phyloP scores from a whole-genome alignment of 2,888 invertebrate genomes.

The Troides aeacus region DNA sequence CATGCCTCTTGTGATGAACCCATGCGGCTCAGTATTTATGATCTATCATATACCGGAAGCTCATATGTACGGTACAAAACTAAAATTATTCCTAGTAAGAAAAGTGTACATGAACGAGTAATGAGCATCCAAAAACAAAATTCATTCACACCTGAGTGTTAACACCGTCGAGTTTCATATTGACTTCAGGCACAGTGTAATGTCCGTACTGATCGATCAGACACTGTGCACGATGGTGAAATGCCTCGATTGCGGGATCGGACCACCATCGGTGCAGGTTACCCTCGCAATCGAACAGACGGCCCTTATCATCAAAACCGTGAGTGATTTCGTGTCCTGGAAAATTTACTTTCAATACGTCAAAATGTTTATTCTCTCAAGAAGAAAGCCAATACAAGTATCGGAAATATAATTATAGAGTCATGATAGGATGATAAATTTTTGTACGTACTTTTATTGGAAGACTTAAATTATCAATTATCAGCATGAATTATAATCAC shows the following conservation, averaged over 20 bases:
- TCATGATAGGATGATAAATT: no score
- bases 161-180: conserved; percentile 86
- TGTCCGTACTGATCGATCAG: conserved; percentile 92
- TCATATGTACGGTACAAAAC: no score
- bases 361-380: neutral
- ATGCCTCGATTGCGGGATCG: conserved; percentile 85
- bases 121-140: neutral
- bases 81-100: no score
- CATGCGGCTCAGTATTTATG: no score
- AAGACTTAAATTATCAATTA: no score
- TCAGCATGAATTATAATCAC: no score
- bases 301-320: conserved; percentile 94
- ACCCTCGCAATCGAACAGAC: conserved; percentile 96
- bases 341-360: neutral
- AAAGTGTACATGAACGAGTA: no score
- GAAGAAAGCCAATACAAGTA: neutral
- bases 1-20: no score
- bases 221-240: conserved; percentile 88
- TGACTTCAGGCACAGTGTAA: conserved; percentile 89
- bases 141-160: conserved; percentile 83
- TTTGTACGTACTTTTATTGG: no score
- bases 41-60: no score
- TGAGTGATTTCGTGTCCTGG: conserved; percentile 93
- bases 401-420: no score
- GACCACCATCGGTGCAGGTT: conserved; percentile 94